A percentile compares a stretch with the other conserved stretches of the same genome.
phyloP scores from a whole-genome alignment of 2,797 vertebrate species.

The Rousettus madagascariensis region DNA sequence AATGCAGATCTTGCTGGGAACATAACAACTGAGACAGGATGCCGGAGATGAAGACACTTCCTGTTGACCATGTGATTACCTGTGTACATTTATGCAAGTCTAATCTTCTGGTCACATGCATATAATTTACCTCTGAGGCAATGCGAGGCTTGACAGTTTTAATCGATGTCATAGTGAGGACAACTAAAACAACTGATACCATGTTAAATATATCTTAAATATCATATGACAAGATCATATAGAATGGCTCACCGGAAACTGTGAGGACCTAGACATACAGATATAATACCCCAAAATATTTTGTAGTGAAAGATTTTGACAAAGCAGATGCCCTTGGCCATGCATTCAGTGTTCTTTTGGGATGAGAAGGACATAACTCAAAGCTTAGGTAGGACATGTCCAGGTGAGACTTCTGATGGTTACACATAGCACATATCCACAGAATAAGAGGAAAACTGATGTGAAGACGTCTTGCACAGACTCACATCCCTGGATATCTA shows the following conservation, averaged over 20 bases:
- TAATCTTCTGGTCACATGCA: neutral
- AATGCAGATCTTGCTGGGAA: neutral
- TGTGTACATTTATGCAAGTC: neutral
- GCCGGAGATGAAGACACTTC: neutral
- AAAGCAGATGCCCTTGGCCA: neutral
- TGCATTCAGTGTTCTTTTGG: neutral
- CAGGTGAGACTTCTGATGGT: neutral
- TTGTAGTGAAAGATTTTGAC: neutral
- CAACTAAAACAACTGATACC: neutral
- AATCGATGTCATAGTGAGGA: neutral
- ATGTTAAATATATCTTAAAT: neutral
- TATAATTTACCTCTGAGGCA: neutral
- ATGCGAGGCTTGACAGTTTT: neutral
- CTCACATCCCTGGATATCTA: neutral
- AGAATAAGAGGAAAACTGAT: neutral
- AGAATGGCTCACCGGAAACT: neutral
- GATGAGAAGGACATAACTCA: neutral
- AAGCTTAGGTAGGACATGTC: neutral
- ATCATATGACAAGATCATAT: neutral
- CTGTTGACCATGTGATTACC: neutral
- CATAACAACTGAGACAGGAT: neutral
- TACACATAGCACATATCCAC: neutral
- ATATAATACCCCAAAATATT: neutral
- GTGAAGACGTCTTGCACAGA: neutral
- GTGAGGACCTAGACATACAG: neutral